Evolutionary conservation across 2,797 vertebrate genomes (phyloP).

Genomic region (Ibycter americanus): DNA sequence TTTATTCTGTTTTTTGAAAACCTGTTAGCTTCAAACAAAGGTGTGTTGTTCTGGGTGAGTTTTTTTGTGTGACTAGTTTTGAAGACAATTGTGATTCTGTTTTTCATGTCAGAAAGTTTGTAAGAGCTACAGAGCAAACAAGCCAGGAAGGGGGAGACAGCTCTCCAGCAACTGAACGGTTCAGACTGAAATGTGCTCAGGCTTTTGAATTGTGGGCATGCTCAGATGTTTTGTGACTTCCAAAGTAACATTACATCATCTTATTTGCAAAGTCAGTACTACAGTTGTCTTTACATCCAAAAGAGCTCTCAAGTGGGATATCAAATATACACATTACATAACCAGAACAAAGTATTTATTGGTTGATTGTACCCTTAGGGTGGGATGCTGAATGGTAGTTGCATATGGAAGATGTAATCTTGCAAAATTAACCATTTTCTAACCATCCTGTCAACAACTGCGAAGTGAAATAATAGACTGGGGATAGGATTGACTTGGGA

Average conservation of each 20-base stretch:
- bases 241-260: constrained; percentile 33
- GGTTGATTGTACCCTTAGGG: constrained; percentile 33
- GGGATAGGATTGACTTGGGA: neutral
- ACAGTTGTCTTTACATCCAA: constrained; percentile 8
- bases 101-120: neutral
- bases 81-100: neutral
- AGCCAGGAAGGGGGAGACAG: neutral
- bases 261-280: constrained; percentile 36
- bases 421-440: constrained; percentile 44
- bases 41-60: neutral
- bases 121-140: neutral
- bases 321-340: constrained; percentile 48
- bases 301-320: constrained; percentile 43
- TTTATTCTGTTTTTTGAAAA: neutral
- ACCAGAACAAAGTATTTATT: constrained; percentile 40
- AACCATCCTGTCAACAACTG: neutral
- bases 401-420: constrained; percentile 6
- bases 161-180: neutral
- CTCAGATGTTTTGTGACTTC: constrained; percentile 1
- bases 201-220: neutral
- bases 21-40: neutral
- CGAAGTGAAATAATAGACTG: neutral
- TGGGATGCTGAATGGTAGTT: constrained; percentile 26
- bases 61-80: neutral
- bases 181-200: neutral